A percentile compares a stretch with the other conserved stretches of the same genome.
Evolutionary conservation across 2,797 vertebrate species (phyloP).

Genomic region (Leuciscus waleckii): DNA sequence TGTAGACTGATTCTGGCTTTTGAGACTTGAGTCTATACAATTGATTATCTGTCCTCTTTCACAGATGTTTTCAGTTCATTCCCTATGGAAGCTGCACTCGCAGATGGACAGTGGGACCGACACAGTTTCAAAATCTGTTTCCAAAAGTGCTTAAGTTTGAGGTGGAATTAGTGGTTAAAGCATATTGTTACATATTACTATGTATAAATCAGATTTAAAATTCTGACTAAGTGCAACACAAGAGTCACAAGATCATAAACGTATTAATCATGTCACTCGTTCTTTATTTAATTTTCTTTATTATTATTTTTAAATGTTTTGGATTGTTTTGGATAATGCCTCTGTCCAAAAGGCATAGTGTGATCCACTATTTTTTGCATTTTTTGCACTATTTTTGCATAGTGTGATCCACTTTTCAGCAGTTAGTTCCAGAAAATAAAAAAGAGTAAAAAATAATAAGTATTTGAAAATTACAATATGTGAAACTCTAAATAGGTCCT

Average conservation of each 20-base stretch:
- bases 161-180: not conserved
- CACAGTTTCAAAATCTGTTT: not conserved
- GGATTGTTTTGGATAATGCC: too few relatives aligned
- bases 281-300: not conserved
- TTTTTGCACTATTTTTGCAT: too few relatives aligned
- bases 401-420: too few relatives aligned
- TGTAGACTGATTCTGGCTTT: constrained; percentile 11
- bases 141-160: not conserved
- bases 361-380: too few relatives aligned
- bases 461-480: too few relatives aligned
- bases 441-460: too few relatives aligned
- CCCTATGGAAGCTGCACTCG: not conserved
- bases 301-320: not conserved
- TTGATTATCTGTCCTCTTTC: not conserved
- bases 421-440: too few relatives aligned
- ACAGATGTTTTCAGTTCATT: not conserved
- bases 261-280: not conserved
- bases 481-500: too few relatives aligned
- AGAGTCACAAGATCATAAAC: not conserved
- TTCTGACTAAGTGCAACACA: not conserved
- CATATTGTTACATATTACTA: not conserved
- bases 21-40: not conserved
- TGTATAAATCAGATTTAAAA: not conserved
- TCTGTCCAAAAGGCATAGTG: too few relatives aligned
- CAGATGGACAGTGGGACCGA: not conserved